Conservation (phyloP, 2,113 vertebrate species). For the Centropus bengalensis region DNA sequence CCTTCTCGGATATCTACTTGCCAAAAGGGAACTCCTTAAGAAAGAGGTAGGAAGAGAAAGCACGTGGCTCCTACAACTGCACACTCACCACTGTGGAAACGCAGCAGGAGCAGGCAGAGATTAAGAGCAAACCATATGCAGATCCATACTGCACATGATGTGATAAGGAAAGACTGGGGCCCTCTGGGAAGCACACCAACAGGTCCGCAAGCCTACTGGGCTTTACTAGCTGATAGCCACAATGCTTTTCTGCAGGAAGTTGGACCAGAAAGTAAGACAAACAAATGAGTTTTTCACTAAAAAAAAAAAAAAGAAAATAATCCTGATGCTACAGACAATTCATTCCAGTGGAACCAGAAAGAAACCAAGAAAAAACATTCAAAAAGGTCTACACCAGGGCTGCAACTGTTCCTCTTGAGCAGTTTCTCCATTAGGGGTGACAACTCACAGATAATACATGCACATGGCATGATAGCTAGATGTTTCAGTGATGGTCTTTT, state of each 20-base stretch:
- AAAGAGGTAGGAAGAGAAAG: background rate
- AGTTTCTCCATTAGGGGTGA: background rate
- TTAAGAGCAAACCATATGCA: background rate
- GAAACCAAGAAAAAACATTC: background rate
- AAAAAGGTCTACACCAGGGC: background rate
- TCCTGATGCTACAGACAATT: background rate
- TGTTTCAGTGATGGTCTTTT: background rate
- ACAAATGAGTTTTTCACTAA: background rate
- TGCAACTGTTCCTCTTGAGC: background rate
- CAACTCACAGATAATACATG: rapidly evolving
- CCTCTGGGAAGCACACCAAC: background rate
- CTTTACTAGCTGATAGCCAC: background rate
- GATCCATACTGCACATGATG: background rate
- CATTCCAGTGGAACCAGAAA: background rate
- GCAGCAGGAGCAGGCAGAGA: background rate
- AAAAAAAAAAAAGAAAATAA: background rate
- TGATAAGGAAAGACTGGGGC: background rate
- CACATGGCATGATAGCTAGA: rapidly evolving
- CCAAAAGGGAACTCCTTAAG: background rate
- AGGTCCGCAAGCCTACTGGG: background rate
- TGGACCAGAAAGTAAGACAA: background rate
- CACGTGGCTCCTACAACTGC: background rate
- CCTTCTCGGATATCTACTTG: background rate
- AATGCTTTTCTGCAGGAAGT: background rate
- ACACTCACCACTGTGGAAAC: background rate